Evolutionary conservation across 2,797 vertebrate species (phyloP), one percentile per base, ranked within the genome.

Genomic region (Lepus oiostolus): DNA sequence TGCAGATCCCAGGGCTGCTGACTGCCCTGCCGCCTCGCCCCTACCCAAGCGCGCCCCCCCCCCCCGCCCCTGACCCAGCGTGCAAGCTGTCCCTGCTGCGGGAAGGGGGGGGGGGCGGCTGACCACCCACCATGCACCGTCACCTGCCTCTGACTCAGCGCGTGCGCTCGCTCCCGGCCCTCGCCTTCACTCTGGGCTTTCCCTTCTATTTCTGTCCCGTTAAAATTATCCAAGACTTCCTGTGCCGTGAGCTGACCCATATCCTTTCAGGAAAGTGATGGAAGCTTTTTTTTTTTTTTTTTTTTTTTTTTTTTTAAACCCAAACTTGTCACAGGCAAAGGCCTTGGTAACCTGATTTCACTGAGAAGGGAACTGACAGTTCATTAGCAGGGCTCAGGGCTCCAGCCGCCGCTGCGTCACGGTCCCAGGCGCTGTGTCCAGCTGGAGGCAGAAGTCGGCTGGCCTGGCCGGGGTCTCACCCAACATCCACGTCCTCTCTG

Each of bases 171-270:
- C 67, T 67, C 47, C 77, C 77, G 4, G 58, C 38, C 62, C 89
- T 67, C 80, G 50, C 65, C 83, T 42, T 19, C 83, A 54, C 91
- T 10, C 50, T 42, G 94, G 96, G 96, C 80, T 95, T 96, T 93
- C 96, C 96, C 96, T 94, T 96, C 96, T 89, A 95, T 91, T 94
- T 96, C 95, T 95, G 93, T 76, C 74, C 91, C 65, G 62, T 94
- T 81, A 81, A 96, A 96, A 95, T 96, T 54, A 93, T 13, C 90
- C 5, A 16, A 91, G 82, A 85, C 82, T 95, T 94, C 92, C 97
- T 80, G 91, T 54, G 94, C 92, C 90, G 88, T 52, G 84, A 22
- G 42, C 90, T 96, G 96, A 97, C 97, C 96, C 95, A 97, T 76
- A 96, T 97, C 96, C 88, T 97, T 95, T 92, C 24, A 95, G 95